Evolutionary conservation across 2,888 invertebrate genomes (phyloP).

Genomic region (Netelia inedita): DNA sequence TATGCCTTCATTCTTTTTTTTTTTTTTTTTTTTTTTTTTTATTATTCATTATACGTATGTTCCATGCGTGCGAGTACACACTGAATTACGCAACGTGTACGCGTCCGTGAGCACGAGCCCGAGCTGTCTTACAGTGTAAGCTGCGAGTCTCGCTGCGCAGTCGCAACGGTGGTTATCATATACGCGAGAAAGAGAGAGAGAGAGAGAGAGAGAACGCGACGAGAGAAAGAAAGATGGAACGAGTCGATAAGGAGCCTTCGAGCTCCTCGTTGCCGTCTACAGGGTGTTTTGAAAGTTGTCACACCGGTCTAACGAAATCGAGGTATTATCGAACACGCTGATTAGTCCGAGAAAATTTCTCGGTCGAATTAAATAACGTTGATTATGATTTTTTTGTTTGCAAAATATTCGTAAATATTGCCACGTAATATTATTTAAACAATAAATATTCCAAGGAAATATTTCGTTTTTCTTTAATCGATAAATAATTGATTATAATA

Average conservation of each 20-base stretch:
- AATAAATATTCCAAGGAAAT: no score
- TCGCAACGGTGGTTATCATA: slow-evolving; percentile 28
- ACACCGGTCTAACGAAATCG: slow-evolving; percentile 58
- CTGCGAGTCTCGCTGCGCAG: slow-evolving; percentile 15
- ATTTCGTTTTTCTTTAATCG: no score
- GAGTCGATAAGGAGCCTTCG: slow-evolving; percentile 12
- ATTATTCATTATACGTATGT: not conserved
- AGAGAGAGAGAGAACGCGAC: slow-evolving; percentile 17
- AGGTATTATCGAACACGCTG: slow-evolving; percentile 2
- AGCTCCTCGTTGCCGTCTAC: slow-evolving; percentile 32
- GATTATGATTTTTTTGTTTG: no score
- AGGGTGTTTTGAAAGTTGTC: slow-evolving; percentile 67
- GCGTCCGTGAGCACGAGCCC: slow-evolving; percentile 22
- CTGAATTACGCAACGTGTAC: slow-evolving; percentile 51
- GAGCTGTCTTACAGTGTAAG: slow-evolving; percentile 20
- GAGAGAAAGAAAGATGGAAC: slow-evolving; percentile 27
- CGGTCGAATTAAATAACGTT: no score
- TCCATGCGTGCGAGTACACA: slow-evolving; percentile 9
- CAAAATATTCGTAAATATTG: no score
- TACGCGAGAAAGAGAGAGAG: slow-evolving; percentile 23
- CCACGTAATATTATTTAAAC: no score
- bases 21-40: slow-evolving; percentile 13
- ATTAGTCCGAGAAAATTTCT: no score
- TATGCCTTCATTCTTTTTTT: no score
- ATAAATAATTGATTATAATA: no score